Evolutionary conservation across 2,113 vertebrate genomes (phyloP).

Genomic region (Bujurquina vittata): DNA sequence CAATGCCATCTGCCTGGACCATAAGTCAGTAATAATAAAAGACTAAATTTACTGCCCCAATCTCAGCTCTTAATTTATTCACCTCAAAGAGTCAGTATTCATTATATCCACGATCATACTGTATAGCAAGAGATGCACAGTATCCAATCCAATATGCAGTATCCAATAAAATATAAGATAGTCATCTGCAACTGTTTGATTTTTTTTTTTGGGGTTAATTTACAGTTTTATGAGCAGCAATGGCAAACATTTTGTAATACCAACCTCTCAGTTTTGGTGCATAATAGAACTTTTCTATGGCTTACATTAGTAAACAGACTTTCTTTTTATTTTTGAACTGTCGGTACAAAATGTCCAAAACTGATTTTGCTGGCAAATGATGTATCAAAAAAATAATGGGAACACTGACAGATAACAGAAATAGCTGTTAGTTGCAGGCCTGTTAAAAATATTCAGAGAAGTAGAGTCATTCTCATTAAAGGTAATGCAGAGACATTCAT

Average conservation of each 20-base stretch:
- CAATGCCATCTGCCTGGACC: background rate
- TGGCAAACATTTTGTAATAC: background rate
- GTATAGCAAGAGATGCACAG: background rate
- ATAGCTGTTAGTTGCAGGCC: background rate
- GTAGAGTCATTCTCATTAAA: background rate
- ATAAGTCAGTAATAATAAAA: background rate
- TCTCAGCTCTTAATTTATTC: background rate
- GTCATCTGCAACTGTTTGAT: background rate
- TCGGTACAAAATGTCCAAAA: background rate
- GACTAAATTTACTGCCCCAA: background rate
- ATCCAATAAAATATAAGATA: too few species aligned
- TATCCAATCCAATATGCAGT: too few species aligned
- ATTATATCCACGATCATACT: background rate
- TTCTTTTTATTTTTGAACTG: background rate
- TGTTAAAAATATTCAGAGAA: background rate
- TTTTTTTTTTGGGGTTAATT: background rate
- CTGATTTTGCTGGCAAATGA: background rate
- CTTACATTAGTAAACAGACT: background rate
- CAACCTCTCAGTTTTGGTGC: background rate
- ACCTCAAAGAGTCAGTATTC: background rate
- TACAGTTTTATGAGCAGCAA: background rate
- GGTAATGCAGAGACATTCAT: background rate
- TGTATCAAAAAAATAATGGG: background rate
- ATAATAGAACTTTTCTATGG: background rate
- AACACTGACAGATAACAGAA: background rate